phyloP scores from a whole-genome alignment of 1,140 invertebrate species.

The Rhopalosiphum padi region DNA sequence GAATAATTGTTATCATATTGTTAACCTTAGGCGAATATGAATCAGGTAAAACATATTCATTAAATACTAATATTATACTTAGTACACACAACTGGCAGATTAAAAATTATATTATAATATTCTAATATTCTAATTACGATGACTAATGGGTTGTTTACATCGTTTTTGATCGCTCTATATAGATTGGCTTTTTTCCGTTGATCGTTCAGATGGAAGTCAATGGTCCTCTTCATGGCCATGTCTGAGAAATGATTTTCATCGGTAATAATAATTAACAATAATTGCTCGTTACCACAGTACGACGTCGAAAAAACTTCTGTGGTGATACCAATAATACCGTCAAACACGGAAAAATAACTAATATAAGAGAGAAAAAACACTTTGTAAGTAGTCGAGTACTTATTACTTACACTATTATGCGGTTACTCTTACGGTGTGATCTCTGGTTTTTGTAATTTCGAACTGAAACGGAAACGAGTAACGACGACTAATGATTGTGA shows the following conservation, averaged over 20 bases:
- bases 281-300: neutral
- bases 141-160: slow-evolving; percentile 2
- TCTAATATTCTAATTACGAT: neutral
- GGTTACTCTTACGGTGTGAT: neutral
- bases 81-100: neutral
- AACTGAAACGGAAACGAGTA: neutral
- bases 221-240: slow-evolving; percentile 45
- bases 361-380: neutral
- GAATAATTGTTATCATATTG: neutral
- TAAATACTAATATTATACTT: neutral
- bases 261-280: neutral
- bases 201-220: slow-evolving; percentile 47
- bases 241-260: neutral
- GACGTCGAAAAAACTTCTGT: neutral
- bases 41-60: neutral
- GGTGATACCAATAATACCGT: neutral
- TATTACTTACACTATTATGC: neutral
- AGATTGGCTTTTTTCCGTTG: slow-evolving; percentile 45
- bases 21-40: neutral
- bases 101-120: neutral
- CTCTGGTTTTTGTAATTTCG: neutral
- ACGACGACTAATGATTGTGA: neutral
- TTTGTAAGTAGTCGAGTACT: neutral
- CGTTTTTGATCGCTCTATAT: slow-evolving; percentile 31
- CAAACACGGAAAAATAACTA: neutral